Percentiles rank a stretch among this genome's conserved stretches.
phyloP scores from a whole-genome alignment of 1,140 invertebrate genomes.

The Drosophila bifasciata region DNA sequence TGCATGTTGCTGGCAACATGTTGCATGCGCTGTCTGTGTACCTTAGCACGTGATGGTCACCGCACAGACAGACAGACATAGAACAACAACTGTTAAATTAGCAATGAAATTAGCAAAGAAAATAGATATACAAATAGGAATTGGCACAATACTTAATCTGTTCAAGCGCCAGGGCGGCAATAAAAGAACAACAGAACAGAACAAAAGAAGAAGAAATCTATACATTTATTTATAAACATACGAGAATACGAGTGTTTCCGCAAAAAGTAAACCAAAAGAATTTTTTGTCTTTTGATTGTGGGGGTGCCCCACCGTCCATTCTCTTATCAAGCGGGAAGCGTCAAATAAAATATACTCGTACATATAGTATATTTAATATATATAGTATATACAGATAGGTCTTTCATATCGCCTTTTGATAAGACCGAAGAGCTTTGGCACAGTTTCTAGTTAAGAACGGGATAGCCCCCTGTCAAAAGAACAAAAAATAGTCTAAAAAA shows the following conservation, averaged over 20 bases:
- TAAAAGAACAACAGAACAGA: background rate
- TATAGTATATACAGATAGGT: background rate
- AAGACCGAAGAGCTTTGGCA: conserved; percentile 39
- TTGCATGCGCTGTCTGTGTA: conserved; percentile 10
- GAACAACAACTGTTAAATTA: conserved; percentile 25
- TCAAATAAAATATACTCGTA: conserved; percentile 12
- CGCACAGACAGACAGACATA: too few relatives aligned
- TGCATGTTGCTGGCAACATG: conserved; percentile 40
- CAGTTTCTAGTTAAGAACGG: conserved; percentile 30
- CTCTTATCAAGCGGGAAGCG: conserved; percentile 29
- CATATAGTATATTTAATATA: background rate
- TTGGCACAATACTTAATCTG: conserved; percentile 38
- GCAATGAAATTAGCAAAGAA: conserved; percentile 15
- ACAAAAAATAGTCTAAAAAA: conserved; percentile 7
- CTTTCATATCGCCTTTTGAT: conserved; percentile 23
- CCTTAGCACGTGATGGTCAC: conserved; percentile 30
- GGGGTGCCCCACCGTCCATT: background rate
- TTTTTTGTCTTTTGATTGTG: conserved; percentile 32
- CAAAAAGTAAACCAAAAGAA: conserved; percentile 13
- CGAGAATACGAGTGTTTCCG: conserved; percentile 27
- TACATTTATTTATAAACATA: background rate
- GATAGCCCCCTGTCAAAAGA: conserved; percentile 15
- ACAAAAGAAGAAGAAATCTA: conserved; percentile 25
- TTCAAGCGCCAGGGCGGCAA: conserved; percentile 53
- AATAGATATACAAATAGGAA: conserved; percentile 26